Evolutionary conservation across 2,113 vertebrate genomes (phyloP).

Genomic region (Cynocephalus volans): DNA sequence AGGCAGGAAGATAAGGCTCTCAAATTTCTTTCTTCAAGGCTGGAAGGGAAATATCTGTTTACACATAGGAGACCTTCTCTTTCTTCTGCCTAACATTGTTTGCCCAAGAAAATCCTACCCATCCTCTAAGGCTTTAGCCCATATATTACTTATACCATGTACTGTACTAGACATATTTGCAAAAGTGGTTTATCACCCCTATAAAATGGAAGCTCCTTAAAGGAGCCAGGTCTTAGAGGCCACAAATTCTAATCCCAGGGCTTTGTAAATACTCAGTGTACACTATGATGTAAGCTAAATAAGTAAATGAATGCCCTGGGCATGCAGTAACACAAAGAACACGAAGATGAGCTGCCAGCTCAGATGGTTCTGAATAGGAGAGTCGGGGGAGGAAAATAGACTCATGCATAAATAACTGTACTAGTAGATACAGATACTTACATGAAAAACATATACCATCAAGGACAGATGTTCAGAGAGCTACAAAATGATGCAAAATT

Average conservation of each 20-base stretch:
- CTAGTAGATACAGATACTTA: background rate
- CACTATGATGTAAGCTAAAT: background rate
- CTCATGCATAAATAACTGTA: background rate
- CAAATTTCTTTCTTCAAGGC: background rate
- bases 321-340: background rate
- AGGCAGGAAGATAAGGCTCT: background rate
- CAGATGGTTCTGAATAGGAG: background rate
- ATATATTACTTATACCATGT: background rate
- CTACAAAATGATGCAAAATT: background rate
- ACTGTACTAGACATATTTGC: background rate
- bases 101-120: background rate
- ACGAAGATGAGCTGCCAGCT: background rate
- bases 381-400: background rate
- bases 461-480: background rate
- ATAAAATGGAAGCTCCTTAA: background rate
- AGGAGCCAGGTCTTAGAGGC: background rate
- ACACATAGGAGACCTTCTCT: background rate
- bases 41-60: background rate
- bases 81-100: background rate
- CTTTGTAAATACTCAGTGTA: background rate
- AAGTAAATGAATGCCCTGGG: background rate
- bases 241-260: background rate
- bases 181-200: background rate
- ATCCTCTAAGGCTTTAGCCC: background rate
- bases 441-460: background rate